Evolutionary conservation across 2,113 vertebrate genomes (phyloP).

Genomic region (Mugil cephalus): DNA sequence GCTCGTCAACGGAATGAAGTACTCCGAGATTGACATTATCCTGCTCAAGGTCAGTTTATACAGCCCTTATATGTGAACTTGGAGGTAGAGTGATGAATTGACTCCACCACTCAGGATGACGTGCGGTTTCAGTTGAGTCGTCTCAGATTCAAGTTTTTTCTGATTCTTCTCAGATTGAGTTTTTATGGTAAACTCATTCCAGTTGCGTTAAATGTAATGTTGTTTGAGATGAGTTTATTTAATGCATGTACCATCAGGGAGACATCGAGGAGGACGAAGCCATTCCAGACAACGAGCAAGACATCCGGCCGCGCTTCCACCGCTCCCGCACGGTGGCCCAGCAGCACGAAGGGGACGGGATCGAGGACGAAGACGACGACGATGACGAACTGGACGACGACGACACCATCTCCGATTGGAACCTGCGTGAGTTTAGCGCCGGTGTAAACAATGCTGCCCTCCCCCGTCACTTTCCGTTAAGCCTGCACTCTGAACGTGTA

Average conservation of each 20-base stretch:
- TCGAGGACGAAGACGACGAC: conserved; percentile 92
- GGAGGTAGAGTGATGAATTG: conserved; percentile 9
- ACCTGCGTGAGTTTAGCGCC: conserved; percentile 89
- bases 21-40: conserved; percentile 98
- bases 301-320: conserved; percentile 96
- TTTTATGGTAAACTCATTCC: neutral
- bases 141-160: neutral
- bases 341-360: conserved; percentile 93
- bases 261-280: conserved; percentile 97
- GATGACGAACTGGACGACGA: conserved; percentile 95
- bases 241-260: conserved; percentile 80
- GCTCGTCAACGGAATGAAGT: conserved; percentile 98
- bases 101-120: conserved; percentile 14
- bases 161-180: no score
- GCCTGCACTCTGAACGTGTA: neutral
- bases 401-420: conserved; percentile 98
- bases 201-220: neutral
- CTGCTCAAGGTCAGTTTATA: conserved; percentile 92
- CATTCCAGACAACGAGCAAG: conserved; percentile 96
- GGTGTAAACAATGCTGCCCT: neutral
- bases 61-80: conserved; percentile 21
- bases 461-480: neutral
- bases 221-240: neutral
- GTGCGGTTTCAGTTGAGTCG: neutral
- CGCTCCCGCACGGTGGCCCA: conserved; percentile 95